Percentiles rank a stretch among this genome's conserved stretches.
phyloP scores from a whole-genome alignment of 2,797 vertebrate species.

The Heterohyrax brucei region DNA sequence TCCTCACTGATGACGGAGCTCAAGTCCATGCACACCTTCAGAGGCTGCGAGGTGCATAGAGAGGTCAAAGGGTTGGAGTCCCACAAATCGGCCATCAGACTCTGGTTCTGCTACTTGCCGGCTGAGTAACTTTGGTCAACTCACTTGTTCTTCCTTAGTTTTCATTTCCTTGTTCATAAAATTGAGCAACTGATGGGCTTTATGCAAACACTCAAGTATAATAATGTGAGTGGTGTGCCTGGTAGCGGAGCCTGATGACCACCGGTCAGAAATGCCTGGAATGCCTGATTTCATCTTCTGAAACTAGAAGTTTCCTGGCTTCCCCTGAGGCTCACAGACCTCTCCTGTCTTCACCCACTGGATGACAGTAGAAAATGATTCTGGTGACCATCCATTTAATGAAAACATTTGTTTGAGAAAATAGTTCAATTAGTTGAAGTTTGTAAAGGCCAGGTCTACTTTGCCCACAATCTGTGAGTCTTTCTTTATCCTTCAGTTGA shows the following conservation, averaged over 20 bases:
- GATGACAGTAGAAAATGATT: too few species aligned
- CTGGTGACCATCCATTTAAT: background rate
- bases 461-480: background rate
- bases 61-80: background rate
- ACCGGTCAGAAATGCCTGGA: accelerated
- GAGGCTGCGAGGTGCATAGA: too few species aligned
- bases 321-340: accelerated
- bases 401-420: too few species aligned
- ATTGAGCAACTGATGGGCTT: background rate
- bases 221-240: background rate
- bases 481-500: background rate
- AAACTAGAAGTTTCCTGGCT: accelerated
- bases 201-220: background rate
- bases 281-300: accelerated
- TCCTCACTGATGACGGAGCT: background rate
- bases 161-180: background rate
- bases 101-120: background rate
- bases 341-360: accelerated
- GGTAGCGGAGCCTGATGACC: background rate
- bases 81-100: background rate
- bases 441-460: accelerated
- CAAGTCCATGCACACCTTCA: accelerated
- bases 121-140: background rate
- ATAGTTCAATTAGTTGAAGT: background rate
- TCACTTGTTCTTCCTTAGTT: background rate